phyloP scores from a whole-genome alignment of 1,140 invertebrate genomes.

The Conus ventricosus region DNA sequence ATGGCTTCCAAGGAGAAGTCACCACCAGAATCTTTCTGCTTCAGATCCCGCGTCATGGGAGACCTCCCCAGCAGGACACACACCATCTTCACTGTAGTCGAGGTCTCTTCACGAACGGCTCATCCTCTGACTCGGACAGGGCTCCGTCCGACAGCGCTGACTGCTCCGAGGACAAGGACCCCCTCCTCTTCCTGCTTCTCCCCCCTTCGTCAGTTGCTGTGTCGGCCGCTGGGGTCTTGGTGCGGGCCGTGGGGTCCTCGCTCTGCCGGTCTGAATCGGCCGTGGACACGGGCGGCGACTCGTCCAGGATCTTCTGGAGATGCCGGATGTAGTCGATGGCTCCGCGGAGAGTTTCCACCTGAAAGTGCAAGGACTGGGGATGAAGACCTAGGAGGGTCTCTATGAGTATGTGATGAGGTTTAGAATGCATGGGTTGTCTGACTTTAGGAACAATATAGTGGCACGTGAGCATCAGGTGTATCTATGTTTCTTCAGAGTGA shows the following conservation, averaged over 20 bases:
- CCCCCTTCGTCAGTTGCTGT: background rate
- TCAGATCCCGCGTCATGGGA: too few relatives aligned
- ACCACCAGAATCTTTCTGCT: too few relatives aligned
- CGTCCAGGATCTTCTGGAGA: slow-evolving; percentile 85
- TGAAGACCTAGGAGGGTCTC: too few relatives aligned
- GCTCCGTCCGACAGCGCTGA: background rate
- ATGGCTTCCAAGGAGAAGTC: too few relatives aligned
- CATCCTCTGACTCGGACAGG: slow-evolving; percentile 16
- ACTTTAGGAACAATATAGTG: too few relatives aligned
- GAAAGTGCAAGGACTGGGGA: background rate
- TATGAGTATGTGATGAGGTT: too few relatives aligned
- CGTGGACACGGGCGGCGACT: slow-evolving; percentile 34
- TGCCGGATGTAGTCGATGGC: slow-evolving; percentile 94
- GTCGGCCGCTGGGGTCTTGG: background rate
- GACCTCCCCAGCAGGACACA: too few relatives aligned
- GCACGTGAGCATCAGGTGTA: too few relatives aligned
- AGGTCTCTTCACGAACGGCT: background rate
- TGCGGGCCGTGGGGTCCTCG: background rate
- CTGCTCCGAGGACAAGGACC: slow-evolving; percentile 20
- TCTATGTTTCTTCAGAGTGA: too few relatives aligned
- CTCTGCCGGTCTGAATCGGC: background rate
- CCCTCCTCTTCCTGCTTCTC: background rate
- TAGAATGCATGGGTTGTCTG: too few relatives aligned
- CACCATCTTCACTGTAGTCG: background rate
- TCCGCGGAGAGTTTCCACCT: slow-evolving; percentile 87